A percentile compares a stretch with the other conserved stretches of the same genome.
These are phyloP conservation scores for Euspilapteryx auroguttella DNA, from an alignment of 2,888 invertebrate species.

Conservation along the genomic window DNA sequence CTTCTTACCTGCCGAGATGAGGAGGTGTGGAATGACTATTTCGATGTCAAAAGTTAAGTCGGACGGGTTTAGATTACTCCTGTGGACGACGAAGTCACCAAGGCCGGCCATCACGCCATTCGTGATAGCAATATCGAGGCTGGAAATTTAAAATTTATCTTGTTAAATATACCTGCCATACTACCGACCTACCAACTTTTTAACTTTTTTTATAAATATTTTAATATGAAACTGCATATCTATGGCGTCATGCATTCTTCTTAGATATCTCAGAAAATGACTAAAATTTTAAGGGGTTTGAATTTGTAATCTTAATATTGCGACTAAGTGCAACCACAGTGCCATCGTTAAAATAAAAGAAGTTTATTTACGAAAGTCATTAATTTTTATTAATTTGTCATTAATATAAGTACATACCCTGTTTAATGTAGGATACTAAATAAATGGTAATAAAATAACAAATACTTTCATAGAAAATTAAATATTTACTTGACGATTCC, in stretches of 20 bases:
- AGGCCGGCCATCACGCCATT: slow-evolving; percentile 19
- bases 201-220: slow-evolving; percentile 1
- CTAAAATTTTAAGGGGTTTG: too few species aligned
- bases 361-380: too few species aligned
- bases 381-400: too few species aligned
- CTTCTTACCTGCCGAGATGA: slow-evolving; percentile 23
- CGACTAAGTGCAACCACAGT: too few species aligned
- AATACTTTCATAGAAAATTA: neutral
- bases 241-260: too few species aligned
- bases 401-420: too few species aligned
- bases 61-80: slow-evolving; percentile 16
- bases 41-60: slow-evolving; percentile 29
- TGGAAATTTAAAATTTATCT: slow-evolving; percentile 11
- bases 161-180: neutral
- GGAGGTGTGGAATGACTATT: slow-evolving; percentile 22
- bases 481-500: slow-evolving; percentile 31
- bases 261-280: too few species aligned
- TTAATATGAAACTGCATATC: neutral
- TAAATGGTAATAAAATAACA: neutral
- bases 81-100: slow-evolving; percentile 28
- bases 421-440: too few species aligned
- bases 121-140: slow-evolving; percentile 26
- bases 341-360: too few species aligned
- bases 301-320: too few species aligned
- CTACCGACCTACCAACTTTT: neutral